Evolutionary conservation across 2,797 vertebrate genomes (phyloP).

Genomic region (Tokudaia muenninki): DNA sequence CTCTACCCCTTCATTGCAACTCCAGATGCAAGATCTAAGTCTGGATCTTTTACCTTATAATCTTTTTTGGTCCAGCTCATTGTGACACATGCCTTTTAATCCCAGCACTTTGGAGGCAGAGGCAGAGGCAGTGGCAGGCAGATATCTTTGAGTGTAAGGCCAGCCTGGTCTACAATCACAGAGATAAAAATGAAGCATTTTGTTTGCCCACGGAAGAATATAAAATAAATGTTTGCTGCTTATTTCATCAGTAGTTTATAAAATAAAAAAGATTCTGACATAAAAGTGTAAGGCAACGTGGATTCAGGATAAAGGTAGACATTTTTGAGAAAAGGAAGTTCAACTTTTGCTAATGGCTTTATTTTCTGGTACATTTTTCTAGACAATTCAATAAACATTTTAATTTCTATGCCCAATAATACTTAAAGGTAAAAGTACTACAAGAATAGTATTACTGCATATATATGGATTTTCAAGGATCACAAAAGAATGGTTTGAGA

Average conservation of each 20-base stretch:
- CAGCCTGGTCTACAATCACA: neutral
- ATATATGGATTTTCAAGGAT: neutral
- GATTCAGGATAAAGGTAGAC: neutral
- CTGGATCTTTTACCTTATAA: neutral
- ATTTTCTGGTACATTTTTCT: conserved; percentile 51
- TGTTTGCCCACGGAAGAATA: conserved; percentile 38
- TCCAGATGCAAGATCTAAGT: neutral
- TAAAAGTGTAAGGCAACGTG: neutral
- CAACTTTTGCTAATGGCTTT: conserved; percentile 6
- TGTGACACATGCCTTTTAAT: neutral
- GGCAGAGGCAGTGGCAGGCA: neutral
- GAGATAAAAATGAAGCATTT: neutral
- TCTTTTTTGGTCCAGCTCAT: neutral
- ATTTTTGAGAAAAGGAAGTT: conserved; percentile 36
- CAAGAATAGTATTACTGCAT: neutral
- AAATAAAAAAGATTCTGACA: conserved; percentile 52
- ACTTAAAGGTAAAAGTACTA: conserved; percentile 53
- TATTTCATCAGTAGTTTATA: neutral
- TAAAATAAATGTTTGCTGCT: neutral
- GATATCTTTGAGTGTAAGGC: neutral
- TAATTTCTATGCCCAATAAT: conserved; percentile 2
- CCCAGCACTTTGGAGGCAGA: neutral
- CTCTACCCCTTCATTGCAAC: neutral
- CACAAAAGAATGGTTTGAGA: neutral
- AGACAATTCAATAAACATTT: neutral